A percentile compares a stretch with the other conserved stretches of the same genome.
Conservation (phyloP, 2,888 invertebrate species). For the Onthophagus sagittarius region DNA sequence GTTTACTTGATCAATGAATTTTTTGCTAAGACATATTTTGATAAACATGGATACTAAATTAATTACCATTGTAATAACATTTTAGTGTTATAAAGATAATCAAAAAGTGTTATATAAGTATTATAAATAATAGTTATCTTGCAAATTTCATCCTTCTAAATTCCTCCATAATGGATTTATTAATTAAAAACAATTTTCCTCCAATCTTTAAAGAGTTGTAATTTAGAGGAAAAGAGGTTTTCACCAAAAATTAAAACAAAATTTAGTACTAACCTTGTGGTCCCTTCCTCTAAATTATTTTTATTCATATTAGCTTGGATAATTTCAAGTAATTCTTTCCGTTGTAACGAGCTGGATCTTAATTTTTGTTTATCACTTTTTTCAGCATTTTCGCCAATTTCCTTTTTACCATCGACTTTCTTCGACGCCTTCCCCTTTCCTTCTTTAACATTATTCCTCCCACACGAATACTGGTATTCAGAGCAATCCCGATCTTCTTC, state of each 20-base stretch:
- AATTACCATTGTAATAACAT: too few species aligned
- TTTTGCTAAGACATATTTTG: too few species aligned
- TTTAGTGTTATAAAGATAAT: too few species aligned
- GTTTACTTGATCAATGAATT: too few species aligned
- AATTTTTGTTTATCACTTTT: slow-evolving; percentile 49
- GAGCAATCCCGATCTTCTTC: slow-evolving; percentile 35
- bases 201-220: too few species aligned
- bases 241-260: slow-evolving; percentile 10
- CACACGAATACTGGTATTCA: slow-evolving; percentile 25
- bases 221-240: slow-evolving; percentile 5
- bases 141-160: too few species aligned
- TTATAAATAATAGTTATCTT: too few species aligned
- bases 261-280: slow-evolving; percentile 52
- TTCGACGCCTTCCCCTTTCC: slow-evolving; percentile 27
- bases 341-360: slow-evolving; percentile 70
- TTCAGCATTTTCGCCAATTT: slow-evolving; percentile 26
- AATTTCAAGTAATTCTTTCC: slow-evolving; percentile 79
- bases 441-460: slow-evolving; percentile 22
- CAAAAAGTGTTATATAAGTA: too few species aligned
- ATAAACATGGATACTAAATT: too few species aligned
- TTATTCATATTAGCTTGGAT: slow-evolving; percentile 90
- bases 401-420: slow-evolving; percentile 22
- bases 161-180: too few species aligned
- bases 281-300: slow-evolving; percentile 54
- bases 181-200: too few species aligned